These are phyloP conservation scores for Neomorphus geoffroyi DNA, from an alignment of 2,797 vertebrate genomes.

Conservation along the genomic window DNA sequence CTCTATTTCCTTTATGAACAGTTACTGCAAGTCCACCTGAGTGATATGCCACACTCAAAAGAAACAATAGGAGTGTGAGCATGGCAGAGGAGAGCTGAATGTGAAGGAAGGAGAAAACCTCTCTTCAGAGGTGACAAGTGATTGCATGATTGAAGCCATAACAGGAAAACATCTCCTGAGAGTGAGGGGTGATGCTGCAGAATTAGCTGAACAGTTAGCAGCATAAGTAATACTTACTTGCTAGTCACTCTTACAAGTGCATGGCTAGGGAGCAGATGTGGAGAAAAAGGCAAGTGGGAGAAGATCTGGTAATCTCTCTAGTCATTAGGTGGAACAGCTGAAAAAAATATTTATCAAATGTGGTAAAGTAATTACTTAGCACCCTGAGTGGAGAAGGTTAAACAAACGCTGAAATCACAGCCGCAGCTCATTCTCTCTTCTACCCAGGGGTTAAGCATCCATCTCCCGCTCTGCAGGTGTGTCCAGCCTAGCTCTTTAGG, in stretches of 20 bases:
- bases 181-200: background rate
- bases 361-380: background rate
- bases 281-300: background rate
- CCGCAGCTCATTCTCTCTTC: background rate
- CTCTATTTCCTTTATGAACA: background rate
- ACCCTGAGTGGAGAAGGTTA: background rate
- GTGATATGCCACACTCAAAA: background rate
- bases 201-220: background rate
- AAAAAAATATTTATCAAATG: background rate
- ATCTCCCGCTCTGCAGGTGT: no score
- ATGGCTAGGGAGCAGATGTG: background rate
- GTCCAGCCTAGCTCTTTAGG: background rate
- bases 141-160: background rate
- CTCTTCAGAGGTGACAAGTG: background rate
- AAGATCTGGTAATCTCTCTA: background rate
- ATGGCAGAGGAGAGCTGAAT: background rate
- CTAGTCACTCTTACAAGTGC: background rate
- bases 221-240: background rate
- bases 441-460: background rate
- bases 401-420: background rate
- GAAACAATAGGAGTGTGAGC: background rate
- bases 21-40: background rate
- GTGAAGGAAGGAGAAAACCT: background rate
- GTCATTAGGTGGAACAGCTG: background rate
- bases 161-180: background rate